A percentile compares a stretch with the other conserved stretches of the same genome.
These are phyloP conservation scores for Hemicordylus capensis DNA, from an alignment of 2,113 vertebrate genomes.

Conservation along the genomic window DNA sequence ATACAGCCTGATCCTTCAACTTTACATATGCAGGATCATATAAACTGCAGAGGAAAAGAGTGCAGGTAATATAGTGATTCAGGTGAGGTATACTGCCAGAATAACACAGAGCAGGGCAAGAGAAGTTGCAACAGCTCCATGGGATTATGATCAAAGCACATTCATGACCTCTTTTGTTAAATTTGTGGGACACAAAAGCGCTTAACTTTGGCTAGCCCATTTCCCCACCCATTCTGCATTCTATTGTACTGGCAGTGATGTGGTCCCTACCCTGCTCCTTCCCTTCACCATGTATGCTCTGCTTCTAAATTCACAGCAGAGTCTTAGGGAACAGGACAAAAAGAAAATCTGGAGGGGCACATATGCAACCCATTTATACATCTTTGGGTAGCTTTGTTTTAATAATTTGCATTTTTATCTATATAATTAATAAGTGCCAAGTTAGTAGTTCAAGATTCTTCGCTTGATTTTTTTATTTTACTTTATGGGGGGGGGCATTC, in stretches of 20 bases:
- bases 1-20: no score
- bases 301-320: neutral
- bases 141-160: no score
- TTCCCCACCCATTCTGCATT: neutral
- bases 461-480: neutral
- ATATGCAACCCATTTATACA: neutral
- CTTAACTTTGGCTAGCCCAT: neutral
- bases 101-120: neutral
- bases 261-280: neutral
- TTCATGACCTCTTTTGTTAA: neutral
- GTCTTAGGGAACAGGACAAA: no score
- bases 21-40: no score
- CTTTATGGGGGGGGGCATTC: no score
- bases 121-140: neutral
- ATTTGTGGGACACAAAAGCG: neutral
- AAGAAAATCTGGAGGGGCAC: neutral
- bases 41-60: no score
- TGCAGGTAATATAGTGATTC: no score
- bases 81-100: no score
- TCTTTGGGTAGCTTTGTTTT: neutral
- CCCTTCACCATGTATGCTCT: neutral
- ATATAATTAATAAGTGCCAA: neutral
- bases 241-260: neutral
- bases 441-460: neutral
- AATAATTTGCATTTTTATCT: neutral